phyloP scores from a whole-genome alignment of 2,888 invertebrate genomes.

The Megastigmus dorsalis region DNA sequence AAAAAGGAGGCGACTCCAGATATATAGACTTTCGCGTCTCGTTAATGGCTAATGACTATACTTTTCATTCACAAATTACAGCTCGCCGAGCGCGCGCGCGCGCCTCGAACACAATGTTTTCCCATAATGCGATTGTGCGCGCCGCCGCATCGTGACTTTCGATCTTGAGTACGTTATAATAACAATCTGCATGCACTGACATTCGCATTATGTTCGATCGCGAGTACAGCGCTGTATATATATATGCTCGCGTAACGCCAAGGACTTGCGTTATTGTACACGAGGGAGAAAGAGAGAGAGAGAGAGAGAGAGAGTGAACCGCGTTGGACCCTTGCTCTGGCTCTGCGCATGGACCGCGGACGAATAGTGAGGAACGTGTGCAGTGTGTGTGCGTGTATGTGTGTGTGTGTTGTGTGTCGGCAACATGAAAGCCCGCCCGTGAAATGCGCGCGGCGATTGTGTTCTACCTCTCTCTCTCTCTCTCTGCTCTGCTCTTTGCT shows the following conservation, averaged over 20 bases:
- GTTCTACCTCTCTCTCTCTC: slow-evolving; percentile 55
- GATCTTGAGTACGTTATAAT: slow-evolving; percentile 57
- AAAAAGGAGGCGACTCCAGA: background rate
- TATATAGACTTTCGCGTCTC: too few species aligned
- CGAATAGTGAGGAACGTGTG: background rate
- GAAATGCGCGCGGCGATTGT: slow-evolving; percentile 66
- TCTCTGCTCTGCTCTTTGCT: background rate
- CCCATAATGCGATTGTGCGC: slow-evolving; percentile 25
- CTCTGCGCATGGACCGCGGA: background rate
- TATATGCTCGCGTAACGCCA: slow-evolving; percentile 14
- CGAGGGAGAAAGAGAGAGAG: background rate
- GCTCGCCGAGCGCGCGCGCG: too few species aligned
- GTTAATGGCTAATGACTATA: slow-evolving; percentile 33
- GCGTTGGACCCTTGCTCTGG: background rate
- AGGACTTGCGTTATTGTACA: too few species aligned
- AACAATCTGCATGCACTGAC: slow-evolving; percentile 59
- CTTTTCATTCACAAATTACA: slow-evolving; percentile 31
- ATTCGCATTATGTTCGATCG: slow-evolving; percentile 60
- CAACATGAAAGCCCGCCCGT: slow-evolving; percentile 66
- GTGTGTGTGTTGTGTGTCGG: slow-evolving; percentile 62
- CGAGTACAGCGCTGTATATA: too few species aligned
- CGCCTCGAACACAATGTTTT: slow-evolving; percentile 36
- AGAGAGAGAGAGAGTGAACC: background rate
- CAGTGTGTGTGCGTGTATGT: too few species aligned
- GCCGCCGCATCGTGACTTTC: slow-evolving; percentile 43